Evolutionary conservation across 2,888 invertebrate species (phyloP), one percentile per base, ranked within the genome.

Genomic region (Phlogophora meticulosa): DNA sequence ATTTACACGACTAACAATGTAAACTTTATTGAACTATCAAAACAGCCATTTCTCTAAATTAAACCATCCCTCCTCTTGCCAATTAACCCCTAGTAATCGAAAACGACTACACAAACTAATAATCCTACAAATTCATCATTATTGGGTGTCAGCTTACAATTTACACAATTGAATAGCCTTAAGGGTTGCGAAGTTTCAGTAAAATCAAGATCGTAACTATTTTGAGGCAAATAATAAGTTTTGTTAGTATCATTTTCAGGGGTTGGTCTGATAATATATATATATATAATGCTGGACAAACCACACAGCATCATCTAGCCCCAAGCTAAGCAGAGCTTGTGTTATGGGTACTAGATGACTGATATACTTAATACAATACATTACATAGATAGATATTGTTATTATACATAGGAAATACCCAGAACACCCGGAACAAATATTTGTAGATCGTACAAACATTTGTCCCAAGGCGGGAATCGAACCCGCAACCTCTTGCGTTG

Each of bases 91-190:
- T 58, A 43, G 52, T 72, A 68, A 74, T 57, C 51, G n/a, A 34
- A 74, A 46, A 52, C 56, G 43, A n/a, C n/a, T 51, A 72, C 55
- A 72, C 45, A 40, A 49, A 24, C 45, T 15, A 51, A 45, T 57
- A 52, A 74, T 67, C 42, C 32, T 20, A 28, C 36, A 38, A 67
- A 56, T n/a, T 66, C 42, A 66, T 59, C 42, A 22, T 40, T 51
- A 56, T 57, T 57, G 52, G 38, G 56, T 67, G 40, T 64, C 53
- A 42, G 28, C 9, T 59, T 72, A 55, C 66, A 42, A 36, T 24
- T 36, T 51, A 45, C 45, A 55, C 40, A 32, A 42, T 20, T 52
- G 70, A 11, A 40, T 11, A 17, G 60, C 32, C 17, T n/a, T 40
- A 24, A 9, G 22, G 56, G 43, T 7, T 10, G 13, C 17, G 53